Evolutionary conservation across 2,113 vertebrate genomes (phyloP).

Genomic region (Oplegnathus fasciatus): DNA sequence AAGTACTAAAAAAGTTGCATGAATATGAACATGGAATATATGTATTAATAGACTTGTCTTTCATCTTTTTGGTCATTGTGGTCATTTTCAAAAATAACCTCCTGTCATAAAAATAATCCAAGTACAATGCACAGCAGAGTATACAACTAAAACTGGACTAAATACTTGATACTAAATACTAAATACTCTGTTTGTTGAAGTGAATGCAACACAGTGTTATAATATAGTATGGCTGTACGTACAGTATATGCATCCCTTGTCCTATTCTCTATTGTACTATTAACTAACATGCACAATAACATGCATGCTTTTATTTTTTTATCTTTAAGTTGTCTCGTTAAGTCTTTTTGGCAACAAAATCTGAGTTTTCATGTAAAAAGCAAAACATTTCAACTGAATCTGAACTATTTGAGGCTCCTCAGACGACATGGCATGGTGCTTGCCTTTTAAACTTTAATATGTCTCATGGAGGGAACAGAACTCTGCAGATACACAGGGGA

Average conservation of each 20-base stretch:
- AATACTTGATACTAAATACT: too few relatives aligned
- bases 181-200: background rate
- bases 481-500: conserved; percentile 1
- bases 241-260: background rate
- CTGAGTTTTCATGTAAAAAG: background rate
- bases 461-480: background rate
- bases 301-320: background rate
- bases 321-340: background rate
- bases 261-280: background rate
- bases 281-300: background rate
- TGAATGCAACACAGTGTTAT: background rate
- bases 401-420: background rate
- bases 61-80: background rate
- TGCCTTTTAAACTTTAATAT: conserved; percentile 17
- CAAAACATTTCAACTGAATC: background rate
- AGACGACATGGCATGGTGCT: background rate
- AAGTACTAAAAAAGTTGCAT: background rate
- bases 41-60: background rate
- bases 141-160: background rate
- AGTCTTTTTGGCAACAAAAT: background rate
- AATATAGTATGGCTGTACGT: background rate
- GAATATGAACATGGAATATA: background rate
- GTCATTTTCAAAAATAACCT: background rate
- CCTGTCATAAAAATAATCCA: background rate
- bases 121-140: background rate